phyloP scores from a whole-genome alignment of 2,113 vertebrate genomes.

The Platycercus adscitus region DNA sequence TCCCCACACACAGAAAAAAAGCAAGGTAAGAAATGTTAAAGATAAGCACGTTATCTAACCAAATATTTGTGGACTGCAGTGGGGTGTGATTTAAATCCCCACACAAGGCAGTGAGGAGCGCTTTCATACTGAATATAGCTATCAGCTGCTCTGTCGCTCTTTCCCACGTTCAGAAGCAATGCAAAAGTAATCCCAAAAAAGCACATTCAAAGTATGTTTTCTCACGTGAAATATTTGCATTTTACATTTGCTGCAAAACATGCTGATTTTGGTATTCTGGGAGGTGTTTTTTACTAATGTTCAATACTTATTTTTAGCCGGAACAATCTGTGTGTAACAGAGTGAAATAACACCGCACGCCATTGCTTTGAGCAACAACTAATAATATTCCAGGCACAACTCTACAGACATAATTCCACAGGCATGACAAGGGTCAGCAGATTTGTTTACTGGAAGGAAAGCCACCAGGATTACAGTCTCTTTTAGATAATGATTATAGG shows the following conservation, averaged over 20 bases:
- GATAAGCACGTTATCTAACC: constrained; percentile 49
- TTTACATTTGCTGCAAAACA: background rate
- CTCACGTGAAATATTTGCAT: background rate
- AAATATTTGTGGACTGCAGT: constrained; percentile 18
- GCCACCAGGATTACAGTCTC: constrained; percentile 30
- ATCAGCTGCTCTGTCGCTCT: background rate
- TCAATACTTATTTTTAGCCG: constrained; percentile 35
- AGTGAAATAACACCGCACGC: constrained; percentile 19
- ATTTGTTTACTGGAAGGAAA: constrained; percentile 54
- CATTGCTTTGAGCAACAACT: constrained; percentile 47
- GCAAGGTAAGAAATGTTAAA: constrained; percentile 75
- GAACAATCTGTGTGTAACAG: constrained; percentile 29
- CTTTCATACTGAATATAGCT: constrained; percentile 17
- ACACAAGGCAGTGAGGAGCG: background rate
- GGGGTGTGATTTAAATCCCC: constrained; percentile 30
- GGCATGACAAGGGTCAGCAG: constrained; percentile 66
- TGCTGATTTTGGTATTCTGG: background rate
- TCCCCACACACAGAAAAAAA: constrained; percentile 64
- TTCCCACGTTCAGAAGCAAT: background rate
- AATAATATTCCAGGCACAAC: constrained; percentile 55
- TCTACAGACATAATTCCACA: constrained; percentile 34
- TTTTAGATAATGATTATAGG: constrained; percentile 17
- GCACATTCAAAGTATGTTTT: background rate
- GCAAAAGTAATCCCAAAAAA: background rate
- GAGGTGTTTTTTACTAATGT: constrained; percentile 6